Conservation (phyloP, 2,888 invertebrate genomes). For the Diarsia brunnea region DNA sequence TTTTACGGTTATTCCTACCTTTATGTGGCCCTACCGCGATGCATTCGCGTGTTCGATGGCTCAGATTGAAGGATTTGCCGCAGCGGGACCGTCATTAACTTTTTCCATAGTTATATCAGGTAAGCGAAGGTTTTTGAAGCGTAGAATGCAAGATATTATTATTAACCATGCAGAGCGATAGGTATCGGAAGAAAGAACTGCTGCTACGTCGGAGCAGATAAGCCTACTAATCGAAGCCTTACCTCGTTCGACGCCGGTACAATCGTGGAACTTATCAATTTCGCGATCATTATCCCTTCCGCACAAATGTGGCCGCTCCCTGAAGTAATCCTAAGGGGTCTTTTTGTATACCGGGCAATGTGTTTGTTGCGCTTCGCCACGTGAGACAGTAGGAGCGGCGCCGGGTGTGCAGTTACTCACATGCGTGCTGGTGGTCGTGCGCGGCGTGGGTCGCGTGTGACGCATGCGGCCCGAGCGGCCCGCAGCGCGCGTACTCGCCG, state of each 20-base stretch:
- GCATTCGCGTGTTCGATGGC: conserved; percentile 18
- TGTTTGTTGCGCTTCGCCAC: conserved; percentile 13
- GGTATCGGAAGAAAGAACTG: conserved; percentile 67
- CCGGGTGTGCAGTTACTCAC: conserved; percentile 78
- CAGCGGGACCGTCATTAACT: conserved; percentile 33
- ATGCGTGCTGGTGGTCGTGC: conserved; percentile 82
- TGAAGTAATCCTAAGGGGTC: conserved; percentile 2
- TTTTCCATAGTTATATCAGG: conserved; percentile 69
- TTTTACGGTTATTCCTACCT: conserved; percentile 48
- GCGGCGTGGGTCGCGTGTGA: conserved; percentile 72
- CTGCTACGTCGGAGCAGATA: conserved; percentile 39
- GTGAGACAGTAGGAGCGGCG: conserved; percentile 20
- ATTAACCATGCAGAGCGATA: conserved; percentile 77
- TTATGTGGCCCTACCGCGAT: conserved; percentile 26
- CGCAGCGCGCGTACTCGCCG: conserved; percentile 85
- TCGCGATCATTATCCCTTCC: conserved; percentile 9
- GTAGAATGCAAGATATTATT: conserved; percentile 70
- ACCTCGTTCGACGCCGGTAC: conserved; percentile 43
- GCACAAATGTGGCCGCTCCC: neutral
- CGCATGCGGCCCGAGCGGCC: conserved; percentile 76
- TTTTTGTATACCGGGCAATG: conserved; percentile 5
- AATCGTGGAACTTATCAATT: conserved; percentile 4
- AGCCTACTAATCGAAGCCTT: conserved; percentile 51
- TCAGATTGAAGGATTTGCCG: conserved; percentile 14
- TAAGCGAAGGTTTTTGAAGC: conserved; percentile 70